Percentiles rank a stretch among this genome's conserved stretches.
phyloP scores from a whole-genome alignment of 2,113 vertebrate genomes.

The Callithrix jacchus region DNA sequence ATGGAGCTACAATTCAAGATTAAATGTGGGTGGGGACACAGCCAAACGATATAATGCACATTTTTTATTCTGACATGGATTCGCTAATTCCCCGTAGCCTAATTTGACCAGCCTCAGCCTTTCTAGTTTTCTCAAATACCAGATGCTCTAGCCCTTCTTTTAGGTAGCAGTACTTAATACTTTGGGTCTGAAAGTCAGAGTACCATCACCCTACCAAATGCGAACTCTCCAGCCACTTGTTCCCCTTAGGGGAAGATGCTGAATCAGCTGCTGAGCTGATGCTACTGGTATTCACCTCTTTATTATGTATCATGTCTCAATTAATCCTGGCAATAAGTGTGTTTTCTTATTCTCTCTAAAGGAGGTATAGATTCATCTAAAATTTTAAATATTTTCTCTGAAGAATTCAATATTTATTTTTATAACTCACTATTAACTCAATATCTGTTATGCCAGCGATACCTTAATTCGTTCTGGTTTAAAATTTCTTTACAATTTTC shows the following conservation, averaged over 20 bases:
- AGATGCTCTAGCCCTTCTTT: neutral
- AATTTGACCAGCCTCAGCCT: neutral
- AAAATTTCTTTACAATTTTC: constrained; percentile 9
- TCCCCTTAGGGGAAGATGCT: neutral
- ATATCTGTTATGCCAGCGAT: neutral
- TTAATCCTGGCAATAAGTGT: neutral
- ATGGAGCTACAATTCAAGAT: no score
- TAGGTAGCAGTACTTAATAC: neutral
- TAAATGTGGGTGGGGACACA: no score
- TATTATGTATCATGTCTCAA: neutral
- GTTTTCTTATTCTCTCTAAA: neutral
- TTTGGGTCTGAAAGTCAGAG: neutral
- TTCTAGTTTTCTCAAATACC: neutral
- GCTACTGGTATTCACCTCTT: neutral
- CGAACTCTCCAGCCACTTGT: neutral
- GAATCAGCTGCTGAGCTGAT: neutral
- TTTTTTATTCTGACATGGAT: neutral
- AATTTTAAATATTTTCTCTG: constrained; percentile 27
- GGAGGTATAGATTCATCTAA: neutral
- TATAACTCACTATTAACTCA: constrained; percentile 23
- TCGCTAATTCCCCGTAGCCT: neutral
- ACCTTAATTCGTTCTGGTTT: neutral
- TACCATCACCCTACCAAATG: neutral
- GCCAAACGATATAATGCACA: neutral
- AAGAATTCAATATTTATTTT: constrained; percentile 47